phyloP scores from a whole-genome alignment of 2,797 vertebrate genomes.

The Hypotaenidia philippensis region DNA sequence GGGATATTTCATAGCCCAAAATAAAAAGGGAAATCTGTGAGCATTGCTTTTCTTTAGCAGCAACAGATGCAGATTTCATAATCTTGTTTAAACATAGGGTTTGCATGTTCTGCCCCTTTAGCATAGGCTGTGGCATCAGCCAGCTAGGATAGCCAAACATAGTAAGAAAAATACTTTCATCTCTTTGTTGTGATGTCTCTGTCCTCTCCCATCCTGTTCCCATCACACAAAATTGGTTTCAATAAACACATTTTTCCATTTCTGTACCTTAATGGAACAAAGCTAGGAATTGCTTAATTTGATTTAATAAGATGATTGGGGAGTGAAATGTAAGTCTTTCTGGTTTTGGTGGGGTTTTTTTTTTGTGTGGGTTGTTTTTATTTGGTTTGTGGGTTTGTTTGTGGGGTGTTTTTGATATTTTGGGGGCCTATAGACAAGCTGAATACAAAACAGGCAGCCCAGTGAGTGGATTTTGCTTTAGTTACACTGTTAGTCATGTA shows the following conservation, averaged over 20 bases:
- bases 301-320: background rate
- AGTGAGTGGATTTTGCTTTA: background rate
- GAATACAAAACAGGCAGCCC: background rate
- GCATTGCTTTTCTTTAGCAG: background rate
- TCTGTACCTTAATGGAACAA: background rate
- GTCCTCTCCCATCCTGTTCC: background rate
- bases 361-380: no score
- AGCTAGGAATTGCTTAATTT: background rate
- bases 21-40: background rate
- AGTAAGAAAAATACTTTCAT: background rate
- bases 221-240: background rate
- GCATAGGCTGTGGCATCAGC: background rate
- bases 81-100: background rate
- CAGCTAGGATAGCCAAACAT: background rate
- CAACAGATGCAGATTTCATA: background rate
- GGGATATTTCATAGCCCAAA: background rate
- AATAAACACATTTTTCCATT: background rate
- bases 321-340: background rate
- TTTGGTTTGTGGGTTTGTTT: no score
- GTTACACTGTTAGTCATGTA: background rate
- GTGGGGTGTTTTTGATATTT: no score
- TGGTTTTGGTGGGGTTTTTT: no score
- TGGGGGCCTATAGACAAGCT: background rate
- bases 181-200: background rate
- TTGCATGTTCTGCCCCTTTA: background rate